Evolutionary conservation across 2,797 vertebrate genomes (phyloP).

Genomic region (Melopsittacus undulatus): DNA sequence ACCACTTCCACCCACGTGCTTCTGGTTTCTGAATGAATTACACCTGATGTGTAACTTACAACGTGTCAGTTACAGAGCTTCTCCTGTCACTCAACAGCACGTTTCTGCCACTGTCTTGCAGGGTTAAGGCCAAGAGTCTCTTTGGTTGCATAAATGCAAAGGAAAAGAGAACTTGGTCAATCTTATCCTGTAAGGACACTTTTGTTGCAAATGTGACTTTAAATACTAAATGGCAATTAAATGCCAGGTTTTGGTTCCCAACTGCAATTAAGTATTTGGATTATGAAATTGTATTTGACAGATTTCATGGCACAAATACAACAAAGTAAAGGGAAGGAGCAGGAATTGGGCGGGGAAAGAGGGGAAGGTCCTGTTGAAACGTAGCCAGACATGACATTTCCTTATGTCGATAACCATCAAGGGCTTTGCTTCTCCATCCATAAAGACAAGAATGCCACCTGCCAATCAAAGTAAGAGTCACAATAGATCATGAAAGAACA

Average conservation of each 20-base stretch:
- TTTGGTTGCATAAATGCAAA: neutral
- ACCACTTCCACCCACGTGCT: neutral
- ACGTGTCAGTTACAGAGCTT: neutral
- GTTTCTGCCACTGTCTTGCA: neutral
- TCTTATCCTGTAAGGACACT: constrained; percentile 6
- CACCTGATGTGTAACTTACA: neutral
- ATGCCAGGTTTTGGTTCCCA: constrained; percentile 62
- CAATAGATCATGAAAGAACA: constrained; percentile 56
- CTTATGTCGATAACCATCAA: constrained; percentile 92
- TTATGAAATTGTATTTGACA: constrained; percentile 63
- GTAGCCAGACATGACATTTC: constrained; percentile 89
- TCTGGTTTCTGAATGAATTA: constrained; percentile 29
- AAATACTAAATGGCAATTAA: constrained; percentile 68
- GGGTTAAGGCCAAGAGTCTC: neutral
- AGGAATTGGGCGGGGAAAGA: constrained; percentile 48
- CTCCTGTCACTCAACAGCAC: neutral
- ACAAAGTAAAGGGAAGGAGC: constrained; percentile 59
- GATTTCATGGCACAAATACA: constrained; percentile 72
- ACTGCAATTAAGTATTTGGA: constrained; percentile 72
- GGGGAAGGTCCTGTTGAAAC: constrained; percentile 67
- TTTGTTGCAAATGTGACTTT: constrained; percentile 76
- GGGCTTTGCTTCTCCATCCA: constrained; percentile 85
- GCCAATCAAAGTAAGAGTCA: constrained; percentile 83
- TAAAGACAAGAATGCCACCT: constrained; percentile 92
- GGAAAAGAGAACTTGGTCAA: neutral